Evolutionary conservation across 1,140 invertebrate genomes (phyloP), one percentile per base, ranked within the genome.

Genomic region (Pseudoatta argentina): DNA sequence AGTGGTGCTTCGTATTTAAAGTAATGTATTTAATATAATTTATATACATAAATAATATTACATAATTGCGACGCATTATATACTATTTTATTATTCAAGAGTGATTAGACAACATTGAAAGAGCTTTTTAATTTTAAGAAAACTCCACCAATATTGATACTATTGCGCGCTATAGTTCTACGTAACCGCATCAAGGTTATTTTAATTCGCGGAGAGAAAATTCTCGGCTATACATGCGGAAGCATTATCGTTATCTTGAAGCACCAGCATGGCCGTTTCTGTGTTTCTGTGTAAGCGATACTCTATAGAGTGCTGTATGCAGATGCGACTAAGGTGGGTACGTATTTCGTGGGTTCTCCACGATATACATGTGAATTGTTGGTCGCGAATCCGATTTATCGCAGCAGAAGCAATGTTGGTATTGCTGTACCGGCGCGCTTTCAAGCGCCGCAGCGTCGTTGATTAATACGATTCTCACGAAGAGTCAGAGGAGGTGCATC

Each of bases 381-480:
- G 77, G 64, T 71, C 64, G 64, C 85, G 78, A 82, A 82, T 86
- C 66, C 85, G 67, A 86, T 86, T 86, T 86, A 82, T 86, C 85
- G 77, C 48, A 66, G 21, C 66, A 44, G 34, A 34, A 61, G 53
- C 67, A 72, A 73, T 34, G 24, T 61, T 21, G 79, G 48, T 10
- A 27, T n/a, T 77, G 34, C 57, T 48, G 16, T 27, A 14, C 64
- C 27, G 8, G n/a, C n/a, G 12, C 21, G 51, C 53, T 72, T 59
- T 59, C 67, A 34, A 72, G 53, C 64, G 83, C 61, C 12, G 83
- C 63, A 14, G 48, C 73, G 12, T 12, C 63, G 69, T 27, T 87
- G 86, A 87, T 87, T 87, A 87, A 87, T 87, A 86, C 34, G 82
- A 87, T 86, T 86, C 75, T 71, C 83, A 30, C 86, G 61, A 87